phyloP scores from a whole-genome alignment of 2,888 invertebrate genomes.

The Trichopoda pennipes region DNA sequence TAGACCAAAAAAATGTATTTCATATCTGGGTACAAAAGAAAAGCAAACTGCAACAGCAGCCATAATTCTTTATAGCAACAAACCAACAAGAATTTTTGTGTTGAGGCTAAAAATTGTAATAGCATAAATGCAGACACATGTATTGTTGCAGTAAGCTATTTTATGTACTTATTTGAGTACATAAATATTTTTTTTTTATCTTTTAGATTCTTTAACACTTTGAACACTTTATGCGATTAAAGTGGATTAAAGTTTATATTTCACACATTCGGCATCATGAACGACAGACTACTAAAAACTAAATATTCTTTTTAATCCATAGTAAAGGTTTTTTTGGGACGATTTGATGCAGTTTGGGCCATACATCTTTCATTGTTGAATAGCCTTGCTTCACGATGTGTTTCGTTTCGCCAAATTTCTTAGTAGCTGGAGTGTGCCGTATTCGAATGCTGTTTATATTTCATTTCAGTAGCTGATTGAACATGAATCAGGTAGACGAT shows the following conservation, averaged over 20 bases:
- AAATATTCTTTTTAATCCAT: too few species aligned
- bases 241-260: background rate
- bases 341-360: too few species aligned
- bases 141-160: slow-evolving; percentile 40
- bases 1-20: slow-evolving; percentile 54
- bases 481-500: too few species aligned
- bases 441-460: too few species aligned
- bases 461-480: too few species aligned
- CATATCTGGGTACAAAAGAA: slow-evolving; percentile 15
- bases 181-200: slow-evolving; percentile 18
- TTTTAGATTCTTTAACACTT: slow-evolving; percentile 27
- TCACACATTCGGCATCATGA: too few species aligned
- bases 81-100: slow-evolving; percentile 52
- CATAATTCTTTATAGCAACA: slow-evolving; percentile 55
- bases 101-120: slow-evolving; percentile 49
- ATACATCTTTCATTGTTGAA: too few species aligned
- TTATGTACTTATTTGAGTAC: slow-evolving; percentile 6
- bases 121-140: slow-evolving; percentile 29
- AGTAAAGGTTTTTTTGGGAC: too few species aligned
- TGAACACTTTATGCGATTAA: background rate
- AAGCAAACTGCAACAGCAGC: slow-evolving; percentile 39
- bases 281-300: too few species aligned
- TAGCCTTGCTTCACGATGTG: too few species aligned
- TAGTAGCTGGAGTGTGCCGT: too few species aligned
- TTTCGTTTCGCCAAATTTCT: too few species aligned